Conservation (phyloP, 2,113 vertebrate species). For the Pungitius pungitius region DNA sequence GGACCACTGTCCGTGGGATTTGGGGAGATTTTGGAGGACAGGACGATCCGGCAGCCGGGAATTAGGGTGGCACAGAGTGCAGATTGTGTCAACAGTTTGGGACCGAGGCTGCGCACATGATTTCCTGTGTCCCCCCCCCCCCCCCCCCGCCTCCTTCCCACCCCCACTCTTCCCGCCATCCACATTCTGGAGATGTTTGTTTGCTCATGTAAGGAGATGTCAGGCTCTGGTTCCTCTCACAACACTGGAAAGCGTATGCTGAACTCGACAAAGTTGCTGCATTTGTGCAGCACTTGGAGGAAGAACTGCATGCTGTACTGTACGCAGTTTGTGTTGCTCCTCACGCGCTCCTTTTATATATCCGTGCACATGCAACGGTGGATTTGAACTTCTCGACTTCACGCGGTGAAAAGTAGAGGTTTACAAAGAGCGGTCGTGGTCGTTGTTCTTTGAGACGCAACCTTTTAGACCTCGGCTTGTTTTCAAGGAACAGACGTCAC, state of each 20-base stretch:
- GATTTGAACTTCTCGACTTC: conserved; percentile 2
- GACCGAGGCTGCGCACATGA: conserved; percentile 54
- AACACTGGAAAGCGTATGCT: conserved; percentile 3
- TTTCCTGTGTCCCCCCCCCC: conserved; percentile 11
- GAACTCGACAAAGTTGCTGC: neutral
- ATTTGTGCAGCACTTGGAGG: neutral
- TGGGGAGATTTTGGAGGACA: conserved; percentile 76
- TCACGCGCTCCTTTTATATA: neutral
- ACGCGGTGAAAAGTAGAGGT: conserved; percentile 25
- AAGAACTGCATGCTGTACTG: neutral
- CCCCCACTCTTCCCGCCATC: neutral
- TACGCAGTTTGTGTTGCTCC: neutral
- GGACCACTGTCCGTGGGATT: conserved; percentile 77
- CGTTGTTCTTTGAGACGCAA: conserved; percentile 36
- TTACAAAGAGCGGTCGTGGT: conserved; percentile 26
- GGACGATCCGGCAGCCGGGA: conserved; percentile 78
- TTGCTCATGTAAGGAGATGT: conserved; percentile 44
- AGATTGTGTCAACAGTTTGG: conserved; percentile 74
- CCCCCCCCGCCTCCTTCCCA: neutral
- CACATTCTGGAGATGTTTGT: conserved; percentile 55
- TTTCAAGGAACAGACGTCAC: conserved; percentile 57
- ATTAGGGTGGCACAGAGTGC: conserved; percentile 72
- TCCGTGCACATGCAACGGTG: neutral
- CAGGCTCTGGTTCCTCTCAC: conserved; percentile 28
- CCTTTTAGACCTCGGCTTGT: conserved; percentile 46